These are phyloP conservation scores for Thamnophis sirtalis DNA, from an alignment of 2,113 vertebrate species.

Conservation along the genomic window DNA sequence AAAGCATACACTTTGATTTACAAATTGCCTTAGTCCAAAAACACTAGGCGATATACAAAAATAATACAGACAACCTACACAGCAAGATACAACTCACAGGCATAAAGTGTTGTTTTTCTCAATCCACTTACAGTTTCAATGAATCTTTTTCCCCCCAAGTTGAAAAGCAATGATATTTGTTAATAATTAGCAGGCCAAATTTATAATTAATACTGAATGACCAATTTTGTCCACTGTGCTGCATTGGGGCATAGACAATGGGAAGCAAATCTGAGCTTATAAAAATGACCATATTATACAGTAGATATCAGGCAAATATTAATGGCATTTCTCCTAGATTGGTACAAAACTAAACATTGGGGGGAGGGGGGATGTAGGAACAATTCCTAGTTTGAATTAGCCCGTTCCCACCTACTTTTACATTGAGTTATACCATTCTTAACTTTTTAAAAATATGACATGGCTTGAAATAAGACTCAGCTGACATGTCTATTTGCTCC, in stretches of 20 bases:
- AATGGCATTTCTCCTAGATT: conserved; percentile 50
- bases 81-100: conserved; percentile 34
- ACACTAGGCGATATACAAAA: neutral
- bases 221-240: conserved; percentile 42
- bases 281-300: conserved; percentile 68
- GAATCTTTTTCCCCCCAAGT: neutral
- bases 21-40: neutral
- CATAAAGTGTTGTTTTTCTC: conserved; percentile 52
- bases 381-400: conserved; percentile 54
- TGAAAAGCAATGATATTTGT: neutral
- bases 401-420: conserved; percentile 44
- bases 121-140: neutral
- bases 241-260: conserved; percentile 40
- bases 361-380: conserved; percentile 37
- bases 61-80: neutral
- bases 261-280: conserved; percentile 66
- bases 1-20: conserved; percentile 50
- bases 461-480: conserved; percentile 23
- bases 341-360: conserved; percentile 38
- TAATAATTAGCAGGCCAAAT: neutral
- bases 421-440: conserved; percentile 39
- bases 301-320: conserved; percentile 63
- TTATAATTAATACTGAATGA: neutral
- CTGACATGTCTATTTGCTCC: neutral
- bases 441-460: conserved; percentile 16